Percentiles rank a stretch among this genome's conserved stretches.
phyloP scores from a whole-genome alignment of 2,797 vertebrate species.

The Tragopan temminckii region DNA sequence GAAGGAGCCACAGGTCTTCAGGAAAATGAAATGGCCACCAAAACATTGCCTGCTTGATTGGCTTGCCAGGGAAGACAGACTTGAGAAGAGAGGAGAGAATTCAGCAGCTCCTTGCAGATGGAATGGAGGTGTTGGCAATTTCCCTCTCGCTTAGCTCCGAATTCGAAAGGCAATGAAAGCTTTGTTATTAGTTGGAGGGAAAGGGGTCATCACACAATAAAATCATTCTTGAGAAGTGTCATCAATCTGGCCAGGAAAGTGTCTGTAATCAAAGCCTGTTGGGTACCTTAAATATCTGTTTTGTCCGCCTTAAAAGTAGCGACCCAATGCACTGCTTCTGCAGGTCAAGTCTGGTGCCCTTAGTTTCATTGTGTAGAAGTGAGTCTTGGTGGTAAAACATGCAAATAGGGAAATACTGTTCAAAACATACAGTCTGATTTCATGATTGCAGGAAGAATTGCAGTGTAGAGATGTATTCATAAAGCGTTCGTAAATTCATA shows the following conservation, averaged over 20 bases:
- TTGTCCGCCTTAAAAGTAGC: not conserved
- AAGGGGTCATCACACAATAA: not conserved
- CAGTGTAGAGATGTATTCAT: no score
- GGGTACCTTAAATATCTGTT: not conserved
- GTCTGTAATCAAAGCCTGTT: not conserved
- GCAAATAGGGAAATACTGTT: not conserved
- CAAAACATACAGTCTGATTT: not conserved
- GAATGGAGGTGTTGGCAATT: not conserved
- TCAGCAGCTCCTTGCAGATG: not conserved
- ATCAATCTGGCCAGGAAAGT: not conserved
- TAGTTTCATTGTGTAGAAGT: not conserved
- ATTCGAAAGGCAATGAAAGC: not conserved
- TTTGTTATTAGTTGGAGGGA: not conserved
- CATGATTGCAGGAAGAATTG: not conserved
- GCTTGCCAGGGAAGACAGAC: not conserved
- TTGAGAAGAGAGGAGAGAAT: no score
- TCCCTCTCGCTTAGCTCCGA: not conserved
- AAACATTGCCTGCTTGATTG: not conserved
- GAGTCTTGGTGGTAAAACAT: not conserved
- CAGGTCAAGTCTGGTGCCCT: not conserved
- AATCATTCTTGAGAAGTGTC: not conserved
- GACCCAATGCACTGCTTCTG: fast-evolving
- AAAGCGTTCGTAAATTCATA: not conserved
- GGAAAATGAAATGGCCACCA: not conserved
- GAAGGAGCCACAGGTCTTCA: not conserved